Evolutionary conservation across 2,888 invertebrate genomes (phyloP), one percentile per base, ranked within the genome.

Genomic region (Stratiomys singularior): DNA sequence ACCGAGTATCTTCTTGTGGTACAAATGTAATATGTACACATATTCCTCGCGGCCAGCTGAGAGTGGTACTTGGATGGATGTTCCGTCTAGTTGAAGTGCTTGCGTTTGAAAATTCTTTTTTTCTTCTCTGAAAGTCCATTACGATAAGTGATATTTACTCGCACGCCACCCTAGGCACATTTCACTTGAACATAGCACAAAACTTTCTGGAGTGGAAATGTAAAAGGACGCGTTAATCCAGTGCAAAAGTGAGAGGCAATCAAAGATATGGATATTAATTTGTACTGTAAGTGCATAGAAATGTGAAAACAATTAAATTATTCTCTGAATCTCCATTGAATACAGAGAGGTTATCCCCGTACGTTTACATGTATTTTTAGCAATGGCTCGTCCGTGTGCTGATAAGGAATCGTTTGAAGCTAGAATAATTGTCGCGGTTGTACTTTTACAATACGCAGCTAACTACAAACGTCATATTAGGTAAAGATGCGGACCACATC

Each of bases 131-230:
- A 56, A 58, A 74, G 74, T 74, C 74, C 74, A 74, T 74, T 74
- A 74, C 74, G 74, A 74, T 74, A 74, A 74, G 74, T 74, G 58
- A 74, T 74, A 74, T 74, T 74, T 74, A 37, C 60, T 23, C 60
- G 13, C 74, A 58, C 74, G 30, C 60, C 13, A 30, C 74, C 74
- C 74, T 30, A 37, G 30, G 72, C 52, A 72, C 72, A 46, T 15
- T 72, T 18, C 72, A 56, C 30, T 56, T 21, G 11, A 28, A 56
- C 52, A 72, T 72, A 4, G n/a, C 72, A 46, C 23, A 18, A 72
- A 72, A 56, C 18, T 72, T 52, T 72, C 4, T 25, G 46, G 9
- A 7, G 25, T 1, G 21, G 27, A 69, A 69, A 30, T 44, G 44
- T 30, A 15, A 47, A 69, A 21, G 25, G 47, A 69, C 46, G 47